Percentiles rank a stretch among this genome's conserved stretches.
Evolutionary conservation across 2,113 vertebrate genomes (phyloP).

Genomic region (Benitochromis conjunctus): DNA sequence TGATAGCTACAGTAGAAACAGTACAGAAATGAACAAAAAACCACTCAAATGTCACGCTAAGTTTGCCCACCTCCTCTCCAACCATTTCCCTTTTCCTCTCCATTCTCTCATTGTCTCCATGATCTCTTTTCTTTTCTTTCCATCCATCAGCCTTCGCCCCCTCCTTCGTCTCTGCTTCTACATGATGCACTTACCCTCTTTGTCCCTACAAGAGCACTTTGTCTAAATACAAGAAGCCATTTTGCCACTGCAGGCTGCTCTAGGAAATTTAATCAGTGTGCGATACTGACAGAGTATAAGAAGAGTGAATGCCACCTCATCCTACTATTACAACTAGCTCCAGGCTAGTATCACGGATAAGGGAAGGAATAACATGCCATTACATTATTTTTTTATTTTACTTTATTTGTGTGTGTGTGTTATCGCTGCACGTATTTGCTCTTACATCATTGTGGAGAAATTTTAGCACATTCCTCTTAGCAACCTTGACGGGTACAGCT

Average conservation of each 20-base stretch:
- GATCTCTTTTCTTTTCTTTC: background rate
- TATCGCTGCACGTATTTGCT: background rate
- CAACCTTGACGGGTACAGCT: background rate
- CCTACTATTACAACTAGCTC: background rate
- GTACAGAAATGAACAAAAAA: constrained; percentile 6
- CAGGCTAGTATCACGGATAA: background rate
- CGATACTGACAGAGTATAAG: constrained; percentile 1
- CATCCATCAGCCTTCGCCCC: background rate
- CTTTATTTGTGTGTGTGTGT: background rate
- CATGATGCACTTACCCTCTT: background rate
- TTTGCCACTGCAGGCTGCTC: background rate
- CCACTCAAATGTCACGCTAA: background rate
- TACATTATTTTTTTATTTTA: background rate
- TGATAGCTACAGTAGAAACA: background rate
- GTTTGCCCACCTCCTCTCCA: background rate
- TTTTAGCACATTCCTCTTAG: background rate
- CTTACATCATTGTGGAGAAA: background rate
- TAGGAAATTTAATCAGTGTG: constrained; percentile 18
- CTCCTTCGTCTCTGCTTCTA: background rate
- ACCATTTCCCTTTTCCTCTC: background rate
- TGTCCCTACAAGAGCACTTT: background rate
- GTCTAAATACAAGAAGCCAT: constrained; percentile 5
- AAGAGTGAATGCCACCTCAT: background rate
- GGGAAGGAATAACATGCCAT: background rate
- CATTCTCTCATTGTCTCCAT: background rate